These are phyloP conservation scores for Alcedo quadribrachys DNA, from an alignment of 2,797 vertebrate genomes.

Conservation along the genomic window DNA sequence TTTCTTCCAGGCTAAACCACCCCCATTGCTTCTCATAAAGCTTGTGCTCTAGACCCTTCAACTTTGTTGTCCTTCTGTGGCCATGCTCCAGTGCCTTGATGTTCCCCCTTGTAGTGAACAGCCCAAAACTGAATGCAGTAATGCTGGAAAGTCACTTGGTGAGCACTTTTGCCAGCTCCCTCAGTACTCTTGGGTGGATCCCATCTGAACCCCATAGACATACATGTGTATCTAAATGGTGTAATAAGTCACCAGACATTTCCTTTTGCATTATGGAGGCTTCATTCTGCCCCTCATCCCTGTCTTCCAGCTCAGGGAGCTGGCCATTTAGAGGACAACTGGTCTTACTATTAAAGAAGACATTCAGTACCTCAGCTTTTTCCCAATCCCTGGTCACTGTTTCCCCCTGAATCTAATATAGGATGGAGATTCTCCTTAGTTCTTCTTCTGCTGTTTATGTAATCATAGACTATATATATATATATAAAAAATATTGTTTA, in stretches of 20 bases:
- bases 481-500: background rate
- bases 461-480: background rate
- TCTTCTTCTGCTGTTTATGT: background rate
- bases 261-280: background rate
- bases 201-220: background rate
- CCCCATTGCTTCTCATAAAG: background rate
- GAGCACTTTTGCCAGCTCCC: background rate
- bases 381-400: no score
- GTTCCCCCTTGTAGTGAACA: background rate
- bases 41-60: background rate
- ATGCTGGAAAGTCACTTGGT: background rate
- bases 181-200: background rate
- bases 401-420: background rate
- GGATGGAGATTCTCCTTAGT: background rate
- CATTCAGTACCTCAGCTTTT: no score
- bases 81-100: background rate
- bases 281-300: background rate
- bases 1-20: background rate
- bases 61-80: background rate
- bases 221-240: background rate
- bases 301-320: background rate
- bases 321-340: background rate
- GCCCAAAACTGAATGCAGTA: background rate
- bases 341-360: no score
- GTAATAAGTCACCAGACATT: background rate